Conservation (phyloP, 2,113 vertebrate genomes). For the Pollachius pollachius region DNA sequence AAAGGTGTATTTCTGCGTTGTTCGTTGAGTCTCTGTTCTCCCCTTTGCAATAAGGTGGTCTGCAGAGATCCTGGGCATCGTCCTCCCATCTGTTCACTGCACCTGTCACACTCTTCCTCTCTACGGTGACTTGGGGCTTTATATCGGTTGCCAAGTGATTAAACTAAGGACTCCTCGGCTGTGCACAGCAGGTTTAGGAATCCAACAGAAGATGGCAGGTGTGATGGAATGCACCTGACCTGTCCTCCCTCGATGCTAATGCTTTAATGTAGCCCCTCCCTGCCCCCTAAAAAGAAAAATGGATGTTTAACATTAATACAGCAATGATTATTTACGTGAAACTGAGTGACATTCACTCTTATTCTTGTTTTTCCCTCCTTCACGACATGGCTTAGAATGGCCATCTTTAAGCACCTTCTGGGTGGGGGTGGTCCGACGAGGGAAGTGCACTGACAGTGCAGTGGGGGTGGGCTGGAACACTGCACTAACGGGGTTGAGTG, state of each 20-base stretch:
- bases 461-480: conserved; percentile 49
- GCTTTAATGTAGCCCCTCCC: conserved; percentile 29
- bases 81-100: conserved; percentile 39
- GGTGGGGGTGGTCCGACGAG: conserved; percentile 35
- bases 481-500: conserved; percentile 54
- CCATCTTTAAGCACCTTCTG: conserved; percentile 59
- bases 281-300: conserved; percentile 50
- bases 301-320: conserved; percentile 60
- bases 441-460: conserved; percentile 59
- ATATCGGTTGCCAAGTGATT: conserved; percentile 25
- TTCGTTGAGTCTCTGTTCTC: conserved; percentile 70
- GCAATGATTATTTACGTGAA: conserved; percentile 68
- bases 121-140: conserved; percentile 4
- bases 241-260: conserved; percentile 45
- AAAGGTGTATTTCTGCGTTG: conserved; percentile 87
- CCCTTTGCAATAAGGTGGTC: conserved; percentile 62
- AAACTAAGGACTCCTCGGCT: conserved; percentile 37
- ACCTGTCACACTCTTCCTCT: conserved; percentile 25
- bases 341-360: conserved; percentile 80
- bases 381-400: conserved; percentile 51
- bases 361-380: conserved; percentile 34
- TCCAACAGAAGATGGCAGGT: conserved; percentile 16
- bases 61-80: conserved; percentile 50
- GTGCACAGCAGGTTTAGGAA: conserved; percentile 32
- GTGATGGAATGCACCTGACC: conserved; percentile 35